Evolutionary conservation across 1,140 invertebrate genomes (phyloP), one percentile per base, ranked within the genome.

Genomic region (Heliconius congener): DNA sequence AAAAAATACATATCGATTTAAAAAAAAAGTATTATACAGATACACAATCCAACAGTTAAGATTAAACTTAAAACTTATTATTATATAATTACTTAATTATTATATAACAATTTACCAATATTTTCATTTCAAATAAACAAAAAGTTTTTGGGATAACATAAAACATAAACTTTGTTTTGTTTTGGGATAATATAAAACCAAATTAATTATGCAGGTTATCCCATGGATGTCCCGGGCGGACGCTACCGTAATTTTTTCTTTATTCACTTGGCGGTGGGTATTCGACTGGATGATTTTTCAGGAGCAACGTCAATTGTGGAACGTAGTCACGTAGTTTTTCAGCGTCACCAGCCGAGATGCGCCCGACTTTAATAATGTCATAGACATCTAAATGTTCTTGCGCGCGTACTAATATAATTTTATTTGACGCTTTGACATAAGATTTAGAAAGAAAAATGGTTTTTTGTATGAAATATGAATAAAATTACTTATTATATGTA

Each of bases 341-440:
- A 90, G 87, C 87, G 85, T 88, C 88, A 90, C 84, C 84, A 83
- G 84, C 82, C 84, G 84, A 87, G 88, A 91, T 93, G 90, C 90
- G 88, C 90, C 84, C 82, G 88, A 90, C 87, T 91, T 91, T 91
- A 90, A 92, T 93, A 91, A 92, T 89, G 86, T 89, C 87, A 91
- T 91, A 88, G 87, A 74, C 87, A 82, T 80, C 81, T 39, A 37
- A 77, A 75, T 42, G 72, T 66, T 80, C 34, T 50, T 66, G 39
- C 52, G 16, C 75, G 37, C 55, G 37, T 23, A 76, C 37, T 37
- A 71, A 75, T 37, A 52, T 23, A 1, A 34, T 66, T 52, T 76
- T 66, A 76, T 71, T 39, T 50, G 27, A 71, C 0, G 2, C 23
- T 66, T 66, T 66, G 23, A 30, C 23, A 6, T 5, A 66, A 66